A percentile compares a stretch with the other conserved stretches of the same genome.
Conservation (phyloP, 2,888 invertebrate genomes). For the Lasioglossum oenotherae region DNA sequence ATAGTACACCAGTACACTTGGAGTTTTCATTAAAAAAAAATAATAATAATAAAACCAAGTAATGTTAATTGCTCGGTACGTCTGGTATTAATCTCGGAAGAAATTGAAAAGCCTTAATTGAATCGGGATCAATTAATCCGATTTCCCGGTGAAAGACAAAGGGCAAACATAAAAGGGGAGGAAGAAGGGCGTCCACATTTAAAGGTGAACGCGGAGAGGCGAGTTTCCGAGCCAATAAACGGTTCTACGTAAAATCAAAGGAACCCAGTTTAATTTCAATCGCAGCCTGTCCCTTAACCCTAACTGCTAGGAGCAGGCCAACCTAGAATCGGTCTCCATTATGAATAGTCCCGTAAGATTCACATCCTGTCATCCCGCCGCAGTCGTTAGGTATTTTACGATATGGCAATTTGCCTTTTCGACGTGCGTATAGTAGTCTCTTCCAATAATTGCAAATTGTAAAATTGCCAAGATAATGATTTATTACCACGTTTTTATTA, state of each 20-base stretch:
- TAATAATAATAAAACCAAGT: not conserved
- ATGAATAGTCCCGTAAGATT: slow-evolving; percentile 66
- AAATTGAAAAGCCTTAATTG: slow-evolving; percentile 14
- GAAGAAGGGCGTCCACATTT: slow-evolving; percentile 34
- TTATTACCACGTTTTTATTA: not conserved
- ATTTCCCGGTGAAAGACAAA: slow-evolving; percentile 34
- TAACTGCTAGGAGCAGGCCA: slow-evolving; percentile 39
- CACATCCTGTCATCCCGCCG: slow-evolving; percentile 55
- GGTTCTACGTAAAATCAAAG: slow-evolving; percentile 55
- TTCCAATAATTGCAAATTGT: slow-evolving; percentile 18
- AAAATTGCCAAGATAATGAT: not conserved
- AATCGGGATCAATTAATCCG: slow-evolving; percentile 19
- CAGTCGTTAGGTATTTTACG: slow-evolving; percentile 45
- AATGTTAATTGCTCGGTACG: not conserved
- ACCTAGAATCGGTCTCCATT: slow-evolving; percentile 57
- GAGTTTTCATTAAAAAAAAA: not conserved
- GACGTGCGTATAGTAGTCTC: not conserved
- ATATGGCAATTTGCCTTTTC: slow-evolving; percentile 56
- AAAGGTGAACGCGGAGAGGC: slow-evolving; percentile 35
- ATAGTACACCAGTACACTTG: not conserved
- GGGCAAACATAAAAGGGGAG: slow-evolving; percentile 30
- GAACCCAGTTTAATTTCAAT: slow-evolving; percentile 67
- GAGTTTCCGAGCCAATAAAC: slow-evolving; percentile 56
- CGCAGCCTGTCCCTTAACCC: slow-evolving; percentile 50
- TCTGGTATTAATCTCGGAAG: not conserved